Evolutionary conservation across 2,888 invertebrate genomes (phyloP).

Genomic region (Chloroclystis v-ata): DNA sequence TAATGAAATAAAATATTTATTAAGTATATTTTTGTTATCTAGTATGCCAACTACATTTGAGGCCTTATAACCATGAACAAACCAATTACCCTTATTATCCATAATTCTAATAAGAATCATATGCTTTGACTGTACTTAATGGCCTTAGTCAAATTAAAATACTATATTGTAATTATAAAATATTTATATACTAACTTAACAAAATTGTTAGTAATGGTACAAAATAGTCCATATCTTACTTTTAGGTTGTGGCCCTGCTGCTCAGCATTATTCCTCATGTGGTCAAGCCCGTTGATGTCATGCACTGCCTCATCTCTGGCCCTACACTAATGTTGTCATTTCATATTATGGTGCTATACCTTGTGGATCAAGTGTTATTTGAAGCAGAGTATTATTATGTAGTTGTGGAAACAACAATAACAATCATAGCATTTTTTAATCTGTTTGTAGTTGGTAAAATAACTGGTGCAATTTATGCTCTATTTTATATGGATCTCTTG

Average conservation of each 20-base stretch:
- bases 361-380: slow-evolving; percentile 65
- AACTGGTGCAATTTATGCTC: slow-evolving; percentile 56
- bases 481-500: slow-evolving; percentile 63
- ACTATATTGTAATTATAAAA: no score
- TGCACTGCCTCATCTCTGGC: slow-evolving; percentile 57
- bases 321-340: slow-evolving; percentile 66
- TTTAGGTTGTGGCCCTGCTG: slow-evolving; percentile 71
- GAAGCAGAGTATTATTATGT: slow-evolving; percentile 63
- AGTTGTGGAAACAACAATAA: slow-evolving; percentile 44
- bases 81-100: no score
- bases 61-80: no score
- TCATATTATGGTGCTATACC: slow-evolving; percentile 60
- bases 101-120: no score
- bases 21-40: slow-evolving; percentile 53
- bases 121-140: no score
- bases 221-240: slow-evolving; percentile 51
- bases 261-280: slow-evolving; percentile 66
- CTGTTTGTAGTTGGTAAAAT: slow-evolving; percentile 44
- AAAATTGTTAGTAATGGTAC: slow-evolving; percentile 16
- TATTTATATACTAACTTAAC: no score
- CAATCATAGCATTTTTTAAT: slow-evolving; percentile 41
- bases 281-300: slow-evolving; percentile 55
- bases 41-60: slow-evolving; percentile 23
- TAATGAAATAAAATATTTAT: slow-evolving; percentile 34
- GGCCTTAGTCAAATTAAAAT: no score